Evolutionary conservation across 2,888 invertebrate species (phyloP), one percentile per base, ranked within the genome.

Genomic region (Masnerella sp.): DNA sequence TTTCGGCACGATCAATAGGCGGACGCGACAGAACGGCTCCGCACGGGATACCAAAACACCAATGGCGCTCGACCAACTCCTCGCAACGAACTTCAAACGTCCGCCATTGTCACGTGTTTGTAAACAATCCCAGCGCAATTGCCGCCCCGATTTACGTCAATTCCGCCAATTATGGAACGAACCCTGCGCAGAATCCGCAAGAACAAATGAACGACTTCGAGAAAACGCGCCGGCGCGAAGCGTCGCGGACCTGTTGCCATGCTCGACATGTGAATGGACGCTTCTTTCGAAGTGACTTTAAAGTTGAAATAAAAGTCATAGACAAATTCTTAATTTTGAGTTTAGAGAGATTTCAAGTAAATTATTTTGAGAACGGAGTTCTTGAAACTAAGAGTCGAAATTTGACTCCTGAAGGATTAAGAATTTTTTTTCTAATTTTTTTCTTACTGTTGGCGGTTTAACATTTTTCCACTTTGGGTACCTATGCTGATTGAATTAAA

Each of bases 171-270:
- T 17, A 9, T 18, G 45, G 18, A 38, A 14, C 17, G 40, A 20
- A 28, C 18, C 22, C 11, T 28, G 9, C 15, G 18, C 22, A 30
- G 40, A 28, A 12, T 30, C 18, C 1, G 25, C 5, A 7, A 25
- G 43, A 18, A 30, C 28, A 49, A 40, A 22, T 4, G 14, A 38
- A 22, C 15, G 9, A 43, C 12, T 20, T n/a, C n/a, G n/a, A 17
- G 51, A 58, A 49, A 68, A 71, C 79, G 84, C 83, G 84, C 84
- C 84, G 82, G 83, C 82, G 84, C 82, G 80, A 72, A 73, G 81
- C 82, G 80, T 81, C 80, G 74, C 74, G 67, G 79, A 85, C 85
- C 85, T 86, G 86, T 86, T 86, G 86, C 86, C 82, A 85, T 83
- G 84, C 83, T 79, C 75, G 38, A 49, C 77, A 77, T 78, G 80